phyloP scores from a whole-genome alignment of 2,113 vertebrate genomes.

The Cricetomys ansorgei region DNA sequence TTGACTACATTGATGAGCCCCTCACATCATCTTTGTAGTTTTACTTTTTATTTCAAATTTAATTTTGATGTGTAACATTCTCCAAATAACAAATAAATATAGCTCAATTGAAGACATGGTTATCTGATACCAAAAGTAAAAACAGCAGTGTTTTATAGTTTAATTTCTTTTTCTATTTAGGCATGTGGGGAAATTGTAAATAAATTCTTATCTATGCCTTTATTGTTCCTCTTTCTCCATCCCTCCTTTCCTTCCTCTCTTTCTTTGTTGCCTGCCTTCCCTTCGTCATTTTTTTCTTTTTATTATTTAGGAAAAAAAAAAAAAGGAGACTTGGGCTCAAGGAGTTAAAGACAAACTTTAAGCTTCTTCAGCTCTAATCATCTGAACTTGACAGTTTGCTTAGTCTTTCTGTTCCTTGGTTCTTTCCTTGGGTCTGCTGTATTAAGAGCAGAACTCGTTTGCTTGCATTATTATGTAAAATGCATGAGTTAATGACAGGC shows the following conservation, averaged over 20 bases:
- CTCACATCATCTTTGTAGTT: background rate
- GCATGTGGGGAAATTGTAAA: background rate
- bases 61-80: background rate
- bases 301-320: background rate
- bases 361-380: background rate
- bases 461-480: background rate
- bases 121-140: background rate
- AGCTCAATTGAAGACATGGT: background rate
- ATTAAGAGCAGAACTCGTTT: background rate
- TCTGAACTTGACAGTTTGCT: background rate
- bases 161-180: background rate
- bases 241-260: background rate
- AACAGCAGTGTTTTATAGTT: background rate
- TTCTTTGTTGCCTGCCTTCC: background rate
- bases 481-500: background rate
- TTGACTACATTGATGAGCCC: background rate
- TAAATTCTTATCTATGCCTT: background rate
- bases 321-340: background rate
- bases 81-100: background rate
- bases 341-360: background rate
- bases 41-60: constrained; percentile 4
- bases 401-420: background rate
- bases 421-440: background rate
- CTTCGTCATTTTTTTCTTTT: background rate
- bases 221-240: background rate